Base-by-base conservation (phyloP, 2,888 invertebrate genomes). In the Ceratothoa steindachneri region DNA sequence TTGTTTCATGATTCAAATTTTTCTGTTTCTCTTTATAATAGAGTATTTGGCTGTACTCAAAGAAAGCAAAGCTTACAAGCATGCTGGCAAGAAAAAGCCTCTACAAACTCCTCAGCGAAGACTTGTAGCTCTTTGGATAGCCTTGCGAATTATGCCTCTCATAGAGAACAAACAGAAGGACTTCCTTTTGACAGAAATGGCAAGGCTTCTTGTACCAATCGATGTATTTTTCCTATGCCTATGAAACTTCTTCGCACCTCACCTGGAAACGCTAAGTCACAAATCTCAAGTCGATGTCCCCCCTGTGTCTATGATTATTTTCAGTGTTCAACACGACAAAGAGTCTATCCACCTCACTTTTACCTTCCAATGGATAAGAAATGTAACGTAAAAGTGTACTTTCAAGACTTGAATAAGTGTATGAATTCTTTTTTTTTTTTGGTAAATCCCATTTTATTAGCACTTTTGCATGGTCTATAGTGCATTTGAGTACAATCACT, bases 331-430 rank as follows among this genome's bases (percentile, higher is more conserved):
- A 60, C 22, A n/a, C n/a, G 27, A 24, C 60, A 60, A 60, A 60
- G 60, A 60, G 60, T 60, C 24, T 60, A 60, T 60, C 60, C 41
- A 41, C 15, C 60, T 60, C 60, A 60, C n/a, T 22, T n/a, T 60
- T 22, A 24, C 24, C 24, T n/a, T 24, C 60, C 60, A 24, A 22
- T 24, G 60, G 60, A 60, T 22, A 60, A 22, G 60, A 60, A 60
- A 60, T 24, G 60, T 60, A 60, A 60, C 60, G 19, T 60, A 22
- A 60, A 60, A 60, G 27, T 60, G 27, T 60, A n/a, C 12, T 24
- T 60, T n/a, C 19, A 60, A 24, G 60, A 60, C 60, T 24, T 24
- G 24, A 24, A 60, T 60, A 24, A 60, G 22, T 24, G 60, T 60
- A 60, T 60, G 60, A 60, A 24, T 24, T 60, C 22, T 60, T 24